Evolutionary conservation across 1,140 invertebrate genomes (phyloP), one percentile per base, ranked within the genome.

Genomic region (Wasmannia auropunctata): DNA sequence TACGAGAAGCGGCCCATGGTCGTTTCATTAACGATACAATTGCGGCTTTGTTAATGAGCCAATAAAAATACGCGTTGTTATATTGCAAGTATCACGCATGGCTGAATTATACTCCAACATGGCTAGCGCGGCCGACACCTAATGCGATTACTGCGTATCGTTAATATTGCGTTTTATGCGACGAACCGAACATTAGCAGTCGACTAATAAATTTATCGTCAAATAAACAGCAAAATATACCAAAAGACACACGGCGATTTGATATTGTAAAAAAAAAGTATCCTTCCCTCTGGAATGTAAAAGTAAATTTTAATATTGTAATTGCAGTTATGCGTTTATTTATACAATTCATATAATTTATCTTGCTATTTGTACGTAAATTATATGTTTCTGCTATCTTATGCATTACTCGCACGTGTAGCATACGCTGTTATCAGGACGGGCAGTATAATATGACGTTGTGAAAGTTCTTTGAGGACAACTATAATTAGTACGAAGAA

Each of bases 21-120:
- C 90, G 89, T 89, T 93, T 93, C 92, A 92, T 93, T 93, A 93
- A 88, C 65, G 85, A 86, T 88, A 89, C 88, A 90, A 91, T 92
- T 92, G 88, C 79, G 90, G 85, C 54, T 92, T 94, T 91, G 91
- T 93, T 94, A 93, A 93, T 92, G 92, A 84, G 46, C 43, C 34
- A 51, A 77, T 85, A 62, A 85, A 85, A 85, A 85, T 76, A 63
- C 51, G 11, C 56, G 16, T 37, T 40, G 37, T 72, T 43, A 22
- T 58, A 72, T 81, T 19, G 79, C 49, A 43, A 80, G 63, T 70
- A 70, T 80, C 63, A 54, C 34, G 56, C 31, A 34, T 22, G 19
- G 34, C n/a, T 56, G 54, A 75, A 75, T 77, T 56, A 43, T 25
- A 46, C 8, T 31, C 51, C 51, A 80, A 51, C 6, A 14, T 22